Percentiles rank a stretch among this genome's conserved stretches.
These are phyloP conservation scores for Callopanchax toddi DNA, from an alignment of 2,113 vertebrate genomes.

Conservation along the genomic window DNA sequence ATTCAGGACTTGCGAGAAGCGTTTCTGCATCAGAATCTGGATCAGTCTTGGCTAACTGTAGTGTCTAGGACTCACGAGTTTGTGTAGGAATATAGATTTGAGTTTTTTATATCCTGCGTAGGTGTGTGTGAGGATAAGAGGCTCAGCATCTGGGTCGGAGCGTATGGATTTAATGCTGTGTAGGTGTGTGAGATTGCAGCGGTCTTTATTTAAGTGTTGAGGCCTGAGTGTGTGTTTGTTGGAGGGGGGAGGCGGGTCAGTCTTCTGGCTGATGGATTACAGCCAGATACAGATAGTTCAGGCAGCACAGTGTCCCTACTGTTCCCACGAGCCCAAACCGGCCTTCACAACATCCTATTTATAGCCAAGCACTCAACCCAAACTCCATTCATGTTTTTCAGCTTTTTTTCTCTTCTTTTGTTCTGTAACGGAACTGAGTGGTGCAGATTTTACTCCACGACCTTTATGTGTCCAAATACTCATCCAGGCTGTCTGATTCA, in stretches of 20 bases:
- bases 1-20: conserved; percentile 10
- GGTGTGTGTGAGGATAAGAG: conserved; percentile 21
- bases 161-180: conserved; percentile 50
- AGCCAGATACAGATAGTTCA: conserved; percentile 59
- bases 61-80: conserved; percentile 5
- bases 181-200: conserved; percentile 45
- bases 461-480: conserved; percentile 20
- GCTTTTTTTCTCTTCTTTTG: not conserved
- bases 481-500: conserved; percentile 1
- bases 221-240: conserved; percentile 16
- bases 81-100: conserved; percentile 21
- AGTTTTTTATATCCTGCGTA: conserved; percentile 24
- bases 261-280: conserved; percentile 45
- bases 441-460: not conserved
- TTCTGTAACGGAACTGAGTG: not conserved
- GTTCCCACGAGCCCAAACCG: conserved; percentile 62
- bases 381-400: conserved; percentile 57
- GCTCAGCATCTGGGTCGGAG: conserved; percentile 50
- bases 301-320: conserved; percentile 64
- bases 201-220: conserved; percentile 12
- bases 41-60: not conserved
- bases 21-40: not conserved
- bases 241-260: conserved; percentile 5
- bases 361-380: conserved; percentile 39
- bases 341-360: conserved; percentile 59